A percentile compares a stretch with the other conserved stretches of the same genome.
phyloP scores from a whole-genome alignment of 2,888 invertebrate species.

The Dioctria linearis region DNA sequence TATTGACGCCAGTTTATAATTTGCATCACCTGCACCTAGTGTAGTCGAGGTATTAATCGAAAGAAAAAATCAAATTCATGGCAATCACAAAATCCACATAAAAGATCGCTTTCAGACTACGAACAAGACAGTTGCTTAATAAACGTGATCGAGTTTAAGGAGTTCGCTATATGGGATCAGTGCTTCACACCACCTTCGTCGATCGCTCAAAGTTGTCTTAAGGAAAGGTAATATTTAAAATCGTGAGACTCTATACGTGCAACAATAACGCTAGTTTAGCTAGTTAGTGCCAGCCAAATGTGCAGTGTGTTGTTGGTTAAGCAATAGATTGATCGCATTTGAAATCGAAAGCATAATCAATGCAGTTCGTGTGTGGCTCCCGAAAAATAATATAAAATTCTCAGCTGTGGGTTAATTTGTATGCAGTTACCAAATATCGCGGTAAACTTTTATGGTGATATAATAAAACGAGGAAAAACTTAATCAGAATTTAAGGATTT shows the following conservation, averaged over 20 bases:
- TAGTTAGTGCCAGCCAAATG: neutral
- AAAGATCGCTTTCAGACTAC: constrained; percentile 67
- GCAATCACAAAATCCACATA: constrained; percentile 68
- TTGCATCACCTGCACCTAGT: constrained; percentile 47
- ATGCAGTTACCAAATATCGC: neutral
- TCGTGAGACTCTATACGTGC: constrained; percentile 9
- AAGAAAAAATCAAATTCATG: constrained; percentile 60
- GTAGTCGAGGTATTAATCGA: constrained; percentile 54
- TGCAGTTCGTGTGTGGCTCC: neutral
- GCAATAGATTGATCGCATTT: neutral
- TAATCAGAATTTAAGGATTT: too few relatives aligned
- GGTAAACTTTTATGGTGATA: neutral
- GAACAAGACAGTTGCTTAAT: constrained; percentile 68
- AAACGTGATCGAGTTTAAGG: constrained; percentile 63
- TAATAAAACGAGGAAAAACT: neutral
- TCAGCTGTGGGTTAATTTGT: neutral
- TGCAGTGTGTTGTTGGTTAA: neutral
- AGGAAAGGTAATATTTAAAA: constrained; percentile 31
- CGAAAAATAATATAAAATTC: neutral
- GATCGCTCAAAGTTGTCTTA: constrained; percentile 24
- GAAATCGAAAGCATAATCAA: neutral
- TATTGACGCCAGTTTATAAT: constrained; percentile 8
- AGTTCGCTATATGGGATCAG: constrained; percentile 51
- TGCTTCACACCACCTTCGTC: neutral
- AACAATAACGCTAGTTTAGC: neutral